Conservation (phyloP, 2,888 invertebrate genomes). For the Rhaphigaster nebulosa region DNA sequence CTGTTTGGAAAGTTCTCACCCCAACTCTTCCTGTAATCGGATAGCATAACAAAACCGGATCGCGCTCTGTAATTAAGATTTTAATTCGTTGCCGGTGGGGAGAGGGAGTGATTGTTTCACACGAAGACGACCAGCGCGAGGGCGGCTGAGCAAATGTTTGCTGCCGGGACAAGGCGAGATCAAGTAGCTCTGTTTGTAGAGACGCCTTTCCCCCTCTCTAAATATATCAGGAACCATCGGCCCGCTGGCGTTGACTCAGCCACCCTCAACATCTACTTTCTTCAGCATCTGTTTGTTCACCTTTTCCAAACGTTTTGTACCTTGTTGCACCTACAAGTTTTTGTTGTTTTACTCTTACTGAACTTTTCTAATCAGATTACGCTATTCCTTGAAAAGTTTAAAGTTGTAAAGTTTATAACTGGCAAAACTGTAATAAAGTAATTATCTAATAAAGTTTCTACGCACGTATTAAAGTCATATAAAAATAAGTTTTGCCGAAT, state of each 20-base stretch:
- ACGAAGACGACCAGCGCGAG: not conserved
- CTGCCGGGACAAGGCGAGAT: not conserved
- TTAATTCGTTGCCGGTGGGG: not conserved
- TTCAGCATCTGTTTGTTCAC: not conserved
- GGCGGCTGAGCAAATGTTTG: conserved; percentile 19
- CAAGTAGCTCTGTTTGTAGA: conserved; percentile 43
- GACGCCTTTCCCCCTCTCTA: conserved; percentile 39
- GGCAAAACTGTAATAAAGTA: too few species aligned
- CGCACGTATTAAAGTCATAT: too few species aligned
- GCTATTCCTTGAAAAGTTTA: not conserved
- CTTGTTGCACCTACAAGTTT: not conserved
- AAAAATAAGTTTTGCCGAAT: too few species aligned
- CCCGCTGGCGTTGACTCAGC: not conserved
- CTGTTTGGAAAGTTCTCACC: conserved; percentile 29
- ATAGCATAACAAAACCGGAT: conserved; percentile 14
- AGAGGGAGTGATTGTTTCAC: not conserved
- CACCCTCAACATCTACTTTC: not conserved
- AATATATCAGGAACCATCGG: conserved; percentile 46
- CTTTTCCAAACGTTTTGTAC: not conserved
- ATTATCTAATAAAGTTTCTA: too few species aligned
- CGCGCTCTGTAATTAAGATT: conserved; percentile 29
- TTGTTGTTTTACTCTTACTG: not conserved
- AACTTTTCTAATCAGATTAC: not conserved
- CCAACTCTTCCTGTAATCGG: conserved; percentile 18
- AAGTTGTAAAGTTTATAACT: too few species aligned